phyloP scores from a whole-genome alignment of 2,888 invertebrate species.

The Coenonympha arcania region DNA sequence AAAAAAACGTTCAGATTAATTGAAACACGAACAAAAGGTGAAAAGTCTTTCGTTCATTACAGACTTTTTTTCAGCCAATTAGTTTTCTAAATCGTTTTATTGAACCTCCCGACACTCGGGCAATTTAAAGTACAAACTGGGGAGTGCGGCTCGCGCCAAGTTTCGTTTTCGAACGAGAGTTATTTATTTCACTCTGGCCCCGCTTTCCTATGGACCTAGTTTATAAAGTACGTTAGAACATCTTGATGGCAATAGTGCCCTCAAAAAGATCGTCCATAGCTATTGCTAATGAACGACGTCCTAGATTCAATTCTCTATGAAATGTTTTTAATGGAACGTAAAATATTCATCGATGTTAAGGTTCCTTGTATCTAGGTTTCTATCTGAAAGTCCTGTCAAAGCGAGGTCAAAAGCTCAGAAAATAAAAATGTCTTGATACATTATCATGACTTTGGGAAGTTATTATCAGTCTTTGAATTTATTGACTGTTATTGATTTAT shows the following conservation, averaged over 20 bases:
- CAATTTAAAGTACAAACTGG: constrained; percentile 15
- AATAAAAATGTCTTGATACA: too few species aligned
- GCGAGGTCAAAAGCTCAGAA: too few species aligned
- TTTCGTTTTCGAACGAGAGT: constrained; percentile 8
- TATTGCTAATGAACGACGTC: too few species aligned
- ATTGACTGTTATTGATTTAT: too few species aligned
- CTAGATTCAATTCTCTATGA: too few species aligned
- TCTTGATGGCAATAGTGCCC: not conserved
- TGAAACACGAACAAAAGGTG: not conserved
- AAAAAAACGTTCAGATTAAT: not conserved
- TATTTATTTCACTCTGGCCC: constrained; percentile 14
- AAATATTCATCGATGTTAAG: too few species aligned
- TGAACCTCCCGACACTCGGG: constrained; percentile 9
- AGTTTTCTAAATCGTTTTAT: constrained; percentile 11
- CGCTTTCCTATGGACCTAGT: constrained; percentile 1
- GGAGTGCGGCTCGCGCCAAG: constrained; percentile 10
- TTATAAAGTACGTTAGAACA: not conserved
- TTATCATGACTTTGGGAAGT: too few species aligned
- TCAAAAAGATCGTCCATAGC: too few species aligned
- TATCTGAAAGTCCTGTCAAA: too few species aligned
- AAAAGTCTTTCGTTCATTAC: not conserved
- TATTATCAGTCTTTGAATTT: too few species aligned
- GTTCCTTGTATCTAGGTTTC: too few species aligned
- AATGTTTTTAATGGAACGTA: too few species aligned
- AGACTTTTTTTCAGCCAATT: constrained; percentile 8